Percentiles rank a stretch among this genome's conserved stretches.
Evolutionary conservation across 1,140 invertebrate species (phyloP).

Genomic region (Drosophila nigromelanica): DNA sequence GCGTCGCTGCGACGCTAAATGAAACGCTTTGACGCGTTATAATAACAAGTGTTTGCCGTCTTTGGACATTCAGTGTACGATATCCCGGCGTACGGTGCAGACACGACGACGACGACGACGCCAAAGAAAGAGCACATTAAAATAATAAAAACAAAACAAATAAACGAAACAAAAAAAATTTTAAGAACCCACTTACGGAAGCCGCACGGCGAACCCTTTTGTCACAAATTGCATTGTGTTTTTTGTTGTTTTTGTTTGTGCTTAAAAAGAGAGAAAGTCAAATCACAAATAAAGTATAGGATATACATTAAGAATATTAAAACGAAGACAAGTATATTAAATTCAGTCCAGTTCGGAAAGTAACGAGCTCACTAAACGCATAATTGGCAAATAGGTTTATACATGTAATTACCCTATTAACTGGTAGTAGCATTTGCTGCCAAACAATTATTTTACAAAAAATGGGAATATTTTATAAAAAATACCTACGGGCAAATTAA

Average conservation of each 20-base stretch:
- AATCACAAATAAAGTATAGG: conserved; percentile 13
- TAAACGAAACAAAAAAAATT: conserved; percentile 5
- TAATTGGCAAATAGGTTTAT: conserved; percentile 4
- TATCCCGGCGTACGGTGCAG: conserved; percentile 81
- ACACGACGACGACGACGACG: conserved; percentile 48
- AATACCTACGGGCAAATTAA: neutral
- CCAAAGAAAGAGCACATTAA: conserved; percentile 11
- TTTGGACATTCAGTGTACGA: conserved; percentile 82
- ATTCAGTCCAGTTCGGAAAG: conserved; percentile 18
- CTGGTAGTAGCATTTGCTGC: conserved; percentile 5
- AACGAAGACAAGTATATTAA: conserved; percentile 2
- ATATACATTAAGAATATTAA: conserved; percentile 23
- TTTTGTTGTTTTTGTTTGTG: conserved; percentile 63
- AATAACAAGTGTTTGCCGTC: conserved; percentile 83
- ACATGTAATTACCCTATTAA: conserved; percentile 7
- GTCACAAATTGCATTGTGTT: conserved; percentile 26
- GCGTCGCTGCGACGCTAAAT: conserved; percentile 47
- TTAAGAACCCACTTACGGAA: conserved; percentile 12
- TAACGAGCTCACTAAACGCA: conserved; percentile 14
- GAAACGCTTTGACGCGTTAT: conserved; percentile 80
- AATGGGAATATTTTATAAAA: conserved; percentile 13
- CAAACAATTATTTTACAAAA: conserved; percentile 5
- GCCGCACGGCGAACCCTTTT: conserved; percentile 9
- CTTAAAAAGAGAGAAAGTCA: conserved; percentile 17
- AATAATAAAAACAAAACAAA: conserved; percentile 13